Conservation (phyloP, 2,888 invertebrate species). For the Drosophila ezoana region DNA sequence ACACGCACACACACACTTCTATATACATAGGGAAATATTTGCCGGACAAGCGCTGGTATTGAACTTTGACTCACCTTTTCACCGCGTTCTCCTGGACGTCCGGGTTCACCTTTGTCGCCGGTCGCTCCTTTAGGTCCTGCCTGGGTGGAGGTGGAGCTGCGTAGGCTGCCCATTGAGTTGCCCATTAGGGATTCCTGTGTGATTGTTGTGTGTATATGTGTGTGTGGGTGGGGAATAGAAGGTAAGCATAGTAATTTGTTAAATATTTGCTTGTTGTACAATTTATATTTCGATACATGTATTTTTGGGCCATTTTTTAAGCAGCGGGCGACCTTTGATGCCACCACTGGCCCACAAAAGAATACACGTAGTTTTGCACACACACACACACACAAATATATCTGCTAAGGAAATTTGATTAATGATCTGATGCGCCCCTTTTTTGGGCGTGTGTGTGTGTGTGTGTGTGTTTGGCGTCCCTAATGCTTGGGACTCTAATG, state of each 20-base stretch:
- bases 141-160: slow-evolving; percentile 87
- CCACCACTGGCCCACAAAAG: slow-evolving; percentile 29
- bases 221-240: slow-evolving; percentile 15
- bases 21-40: slow-evolving; percentile 25
- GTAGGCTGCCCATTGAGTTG: slow-evolving; percentile 86
- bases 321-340: slow-evolving; percentile 59
- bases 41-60: slow-evolving; percentile 34
- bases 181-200: slow-evolving; percentile 87
- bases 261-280: slow-evolving; percentile 80
- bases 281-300: slow-evolving; percentile 78
- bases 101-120: slow-evolving; percentile 88
- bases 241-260: slow-evolving; percentile 76
- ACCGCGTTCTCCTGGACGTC: slow-evolving; percentile 89
- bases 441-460: slow-evolving; percentile 20
- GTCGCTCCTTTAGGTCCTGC: slow-evolving; percentile 92
- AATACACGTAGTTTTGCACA: slow-evolving; percentile 35
- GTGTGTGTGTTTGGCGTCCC: slow-evolving; percentile 9
- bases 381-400: slow-evolving; percentile 11
- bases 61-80: slow-evolving; percentile 88
- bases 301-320: slow-evolving; percentile 55
- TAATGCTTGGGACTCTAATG: slow-evolving; percentile 58
- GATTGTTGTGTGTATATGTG: slow-evolving; percentile 20
- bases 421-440: slow-evolving; percentile 64
- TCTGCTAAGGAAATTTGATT: slow-evolving; percentile 68
- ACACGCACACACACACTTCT: slow-evolving; percentile 7